These are phyloP conservation scores for Anthoptus insignis DNA, from an alignment of 2,888 invertebrate genomes.

Conservation along the genomic window DNA sequence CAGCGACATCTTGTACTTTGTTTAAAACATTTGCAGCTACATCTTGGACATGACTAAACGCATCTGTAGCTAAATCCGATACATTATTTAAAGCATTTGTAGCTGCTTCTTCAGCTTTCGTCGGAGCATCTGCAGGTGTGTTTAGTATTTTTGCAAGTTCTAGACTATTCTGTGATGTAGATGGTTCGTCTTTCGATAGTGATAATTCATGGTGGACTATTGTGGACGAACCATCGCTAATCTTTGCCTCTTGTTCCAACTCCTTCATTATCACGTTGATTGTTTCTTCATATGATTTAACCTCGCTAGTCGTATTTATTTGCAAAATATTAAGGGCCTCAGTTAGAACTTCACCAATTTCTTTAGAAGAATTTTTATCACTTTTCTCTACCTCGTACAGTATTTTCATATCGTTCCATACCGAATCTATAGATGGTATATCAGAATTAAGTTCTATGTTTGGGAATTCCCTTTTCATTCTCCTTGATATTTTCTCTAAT, in stretches of 20 bases:
- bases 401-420: conserved; percentile 61
- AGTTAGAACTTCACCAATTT: conserved; percentile 61
- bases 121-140: conserved; percentile 42
- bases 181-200: background rate
- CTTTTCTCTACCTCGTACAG: conserved; percentile 61
- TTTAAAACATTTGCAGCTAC: background rate
- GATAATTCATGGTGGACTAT: background rate
- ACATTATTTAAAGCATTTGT: background rate
- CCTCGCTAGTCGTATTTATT: conserved; percentile 42
- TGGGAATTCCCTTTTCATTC: conserved; percentile 55
- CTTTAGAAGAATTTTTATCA: conserved; percentile 58
- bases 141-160: conserved; percentile 39
- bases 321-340: conserved; percentile 58
- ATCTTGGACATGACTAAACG: background rate
- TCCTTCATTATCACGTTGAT: conserved; percentile 57
- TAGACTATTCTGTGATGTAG: background rate
- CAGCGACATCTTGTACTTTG: conserved; percentile 38
- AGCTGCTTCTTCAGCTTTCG: conserved; percentile 47
- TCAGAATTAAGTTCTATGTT: conserved; percentile 45
- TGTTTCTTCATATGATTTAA: conserved; percentile 53
- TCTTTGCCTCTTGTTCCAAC: conserved; percentile 51
- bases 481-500: conserved; percentile 61
- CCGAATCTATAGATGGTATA: conserved; percentile 55
- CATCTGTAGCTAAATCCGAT: conserved; percentile 23
- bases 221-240: conserved; percentile 27